These are phyloP conservation scores for Equus przewalskii DNA, from an alignment of 2,113 vertebrate species.

Conservation along the genomic window DNA sequence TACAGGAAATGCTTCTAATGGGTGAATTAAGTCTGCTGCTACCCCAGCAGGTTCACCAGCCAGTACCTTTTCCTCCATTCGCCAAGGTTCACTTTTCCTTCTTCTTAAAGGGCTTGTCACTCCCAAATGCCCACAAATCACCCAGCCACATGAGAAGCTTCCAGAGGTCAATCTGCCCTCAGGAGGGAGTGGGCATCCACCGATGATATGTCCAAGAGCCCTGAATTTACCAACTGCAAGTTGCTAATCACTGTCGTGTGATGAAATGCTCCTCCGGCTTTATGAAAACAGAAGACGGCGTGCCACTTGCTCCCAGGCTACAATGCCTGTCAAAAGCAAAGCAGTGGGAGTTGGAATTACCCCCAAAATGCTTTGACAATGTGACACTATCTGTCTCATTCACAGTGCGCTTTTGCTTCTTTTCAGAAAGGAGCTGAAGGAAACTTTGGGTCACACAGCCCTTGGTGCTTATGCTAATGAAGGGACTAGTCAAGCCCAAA, in stretches of 20 bases:
- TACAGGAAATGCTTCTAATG: constrained; percentile 76
- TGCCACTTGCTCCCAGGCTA: neutral
- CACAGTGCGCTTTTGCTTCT: neutral
- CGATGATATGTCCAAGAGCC: neutral
- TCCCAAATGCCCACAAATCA: neutral
- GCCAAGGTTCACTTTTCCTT: constrained; percentile 18
- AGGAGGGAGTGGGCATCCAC: neutral
- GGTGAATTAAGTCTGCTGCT: constrained; percentile 62
- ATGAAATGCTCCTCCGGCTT: neutral
- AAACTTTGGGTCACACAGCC: neutral
- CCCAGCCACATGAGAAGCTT: neutral
- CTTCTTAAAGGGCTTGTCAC: neutral
- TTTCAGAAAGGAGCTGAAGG: neutral
- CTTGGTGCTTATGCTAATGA: neutral
- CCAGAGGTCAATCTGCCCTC: constrained; percentile 2
- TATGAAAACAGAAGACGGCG: constrained; percentile 42
- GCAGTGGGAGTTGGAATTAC: neutral
- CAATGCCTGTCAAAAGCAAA: constrained; percentile 44
- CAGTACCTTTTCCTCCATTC: neutral
- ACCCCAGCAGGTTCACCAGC: neutral
- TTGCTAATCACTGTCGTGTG: neutral
- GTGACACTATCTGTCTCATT: neutral
- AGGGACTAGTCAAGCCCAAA: neutral
- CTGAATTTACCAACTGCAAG: neutral
- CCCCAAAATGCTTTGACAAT: constrained; percentile 10